Evolutionary conservation across 2,797 vertebrate species (phyloP).

Genomic region (Cynodonichthys magdalenae): DNA sequence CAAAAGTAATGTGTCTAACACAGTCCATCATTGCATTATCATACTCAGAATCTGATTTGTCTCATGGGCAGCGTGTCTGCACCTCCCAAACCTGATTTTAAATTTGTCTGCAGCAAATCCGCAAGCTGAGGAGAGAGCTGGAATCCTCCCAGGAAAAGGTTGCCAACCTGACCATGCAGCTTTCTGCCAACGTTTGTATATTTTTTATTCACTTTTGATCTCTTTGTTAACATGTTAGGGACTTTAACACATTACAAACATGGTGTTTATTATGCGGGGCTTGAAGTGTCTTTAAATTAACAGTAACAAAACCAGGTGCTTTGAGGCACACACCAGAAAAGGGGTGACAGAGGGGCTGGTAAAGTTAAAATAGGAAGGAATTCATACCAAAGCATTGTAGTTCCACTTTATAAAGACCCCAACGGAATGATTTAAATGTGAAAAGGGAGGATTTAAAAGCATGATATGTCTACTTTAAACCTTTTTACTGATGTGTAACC

Average conservation of each 20-base stretch:
- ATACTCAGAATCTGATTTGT: constrained; percentile 6
- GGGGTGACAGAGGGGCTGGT: no score
- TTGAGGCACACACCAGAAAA: no score
- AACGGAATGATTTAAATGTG: no score
- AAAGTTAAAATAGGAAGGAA: no score
- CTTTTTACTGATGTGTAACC: neutral
- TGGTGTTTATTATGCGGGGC: neutral
- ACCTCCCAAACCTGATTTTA: constrained; percentile 2
- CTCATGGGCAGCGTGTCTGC: neutral
- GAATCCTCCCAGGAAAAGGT: constrained; percentile 98
- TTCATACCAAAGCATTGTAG: no score
- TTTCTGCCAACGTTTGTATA: constrained; percentile 93
- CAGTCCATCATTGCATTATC: constrained; percentile 6
- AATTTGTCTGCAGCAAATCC: constrained; percentile 89
- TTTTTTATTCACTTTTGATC: neutral
- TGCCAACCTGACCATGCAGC: constrained; percentile 91
- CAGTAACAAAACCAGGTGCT: no score
- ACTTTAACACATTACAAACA: constrained; percentile 4
- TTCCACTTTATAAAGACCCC: no score
- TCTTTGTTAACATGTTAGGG: neutral
- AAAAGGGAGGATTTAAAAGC: no score
- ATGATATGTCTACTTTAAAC: neutral
- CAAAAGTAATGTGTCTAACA: constrained; percentile 10
- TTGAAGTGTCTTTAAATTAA: no score
- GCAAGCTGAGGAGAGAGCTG: constrained; percentile 92